These are phyloP conservation scores for Muschampia plurimacula DNA, from an alignment of 2,888 invertebrate species.

Conservation along the genomic window DNA sequence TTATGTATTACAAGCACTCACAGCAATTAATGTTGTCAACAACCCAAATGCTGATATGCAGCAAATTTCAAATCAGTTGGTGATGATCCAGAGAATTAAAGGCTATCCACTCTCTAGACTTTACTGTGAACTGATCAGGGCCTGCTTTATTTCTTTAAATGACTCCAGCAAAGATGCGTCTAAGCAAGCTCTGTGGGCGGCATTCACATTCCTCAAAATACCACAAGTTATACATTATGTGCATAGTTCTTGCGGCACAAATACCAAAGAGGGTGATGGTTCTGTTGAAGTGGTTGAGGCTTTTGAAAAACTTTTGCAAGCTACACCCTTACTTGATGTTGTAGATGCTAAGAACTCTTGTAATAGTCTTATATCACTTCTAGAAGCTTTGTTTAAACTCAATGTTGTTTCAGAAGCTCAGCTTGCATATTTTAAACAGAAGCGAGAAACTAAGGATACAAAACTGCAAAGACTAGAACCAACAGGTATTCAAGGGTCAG, in stretches of 20 bases:
- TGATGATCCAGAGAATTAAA: conserved; percentile 94
- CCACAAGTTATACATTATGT: conserved; percentile 92
- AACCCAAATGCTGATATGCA: conserved; percentile 94
- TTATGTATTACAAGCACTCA: conserved; percentile 91
- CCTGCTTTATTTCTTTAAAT: conserved; percentile 95
- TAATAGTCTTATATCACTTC: conserved; percentile 93
- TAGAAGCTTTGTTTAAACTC: conserved; percentile 93
- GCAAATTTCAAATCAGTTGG: conserved; percentile 92
- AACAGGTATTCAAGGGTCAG: conserved; percentile 89
- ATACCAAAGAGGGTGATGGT: conserved; percentile 87
- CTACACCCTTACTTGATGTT: conserved; percentile 93
- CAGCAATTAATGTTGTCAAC: conserved; percentile 93
- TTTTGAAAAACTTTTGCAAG: conserved; percentile 93
- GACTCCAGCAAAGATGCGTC: conserved; percentile 92
- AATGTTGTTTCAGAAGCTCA: conserved; percentile 93
- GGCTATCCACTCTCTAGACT: conserved; percentile 92
- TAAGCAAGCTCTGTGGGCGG: conserved; percentile 96
- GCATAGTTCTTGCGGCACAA: conserved; percentile 85
- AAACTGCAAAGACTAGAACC: conserved; percentile 89
- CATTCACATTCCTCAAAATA: conserved; percentile 96
- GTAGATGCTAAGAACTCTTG: conserved; percentile 96
- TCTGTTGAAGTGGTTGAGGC: conserved; percentile 93
- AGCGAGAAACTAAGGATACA: conserved; percentile 87
- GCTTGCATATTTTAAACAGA: conserved; percentile 87
- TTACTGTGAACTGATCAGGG: conserved; percentile 95